Base-by-base conservation (phyloP, 2,888 invertebrate species). In the Stenurella melanura region DNA sequence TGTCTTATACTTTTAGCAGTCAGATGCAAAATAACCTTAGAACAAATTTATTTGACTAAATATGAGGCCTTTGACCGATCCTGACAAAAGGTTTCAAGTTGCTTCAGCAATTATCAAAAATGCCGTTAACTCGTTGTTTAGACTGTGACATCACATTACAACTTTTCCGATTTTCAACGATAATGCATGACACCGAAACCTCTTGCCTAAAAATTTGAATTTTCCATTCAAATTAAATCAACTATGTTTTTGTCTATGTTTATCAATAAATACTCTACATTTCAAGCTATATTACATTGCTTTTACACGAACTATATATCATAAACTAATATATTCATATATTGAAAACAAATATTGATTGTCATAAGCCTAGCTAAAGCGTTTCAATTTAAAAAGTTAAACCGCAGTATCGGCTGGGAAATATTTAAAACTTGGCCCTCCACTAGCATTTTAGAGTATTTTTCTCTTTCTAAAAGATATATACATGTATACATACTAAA, bases 401-500 rank as follows among this genome's bases (percentile, higher is more conserved):
- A 61, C 71, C 63, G 63, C 71, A 63, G 71, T 72, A 57, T 34
- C 38, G 18, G 38, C 42, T 50, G 63, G 71, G 61, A 72, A 72
- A 63, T 38, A 38, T 60, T 63, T 56, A 38, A 64, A 66, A 66
- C 38, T 50, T 75, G 75, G 71, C 75, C 71, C 71, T 66, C 71
- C 66, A 71, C 75, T 71, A 54, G 19, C 71, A 50, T 54, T 42
- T 72, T 30, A 73, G 71, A 75, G 38, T 56, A 56, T 60, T 74
- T 67, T 42, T 56, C 54, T 63, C 61, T 57, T 21, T 34, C 18
- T 54, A 57, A 57, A n/a, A 15, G 69, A 38, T 70, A 63, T 75
- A 26, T 70, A 75, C 64, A 64, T 17, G 57, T 74, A 74, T 68
- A 30, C 42, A 64, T 73, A 66, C 57, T 73, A 73, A 56, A 73